These are phyloP conservation scores for Perithous albicinctus DNA, from an alignment of 2,888 invertebrate species.

Conservation along the genomic window DNA sequence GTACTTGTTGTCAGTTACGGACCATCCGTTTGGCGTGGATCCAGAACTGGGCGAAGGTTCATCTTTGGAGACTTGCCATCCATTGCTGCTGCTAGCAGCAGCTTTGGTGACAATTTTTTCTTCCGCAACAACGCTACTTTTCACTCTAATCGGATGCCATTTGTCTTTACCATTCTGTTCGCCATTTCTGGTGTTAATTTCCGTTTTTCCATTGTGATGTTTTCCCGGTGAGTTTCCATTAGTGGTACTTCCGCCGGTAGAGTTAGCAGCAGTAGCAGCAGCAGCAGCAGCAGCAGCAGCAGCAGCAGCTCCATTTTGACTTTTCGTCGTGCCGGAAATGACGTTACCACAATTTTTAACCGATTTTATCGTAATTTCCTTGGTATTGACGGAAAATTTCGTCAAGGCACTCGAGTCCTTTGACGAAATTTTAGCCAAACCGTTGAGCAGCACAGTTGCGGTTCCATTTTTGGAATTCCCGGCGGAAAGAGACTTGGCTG, in stretches of 20 bases:
- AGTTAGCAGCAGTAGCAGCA: too few species aligned
- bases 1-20: slow-evolving; percentile 81
- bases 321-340: slow-evolving; percentile 24
- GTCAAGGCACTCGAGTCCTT: slow-evolving; percentile 65
- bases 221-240: slow-evolving; percentile 52
- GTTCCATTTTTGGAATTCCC: slow-evolving; percentile 49
- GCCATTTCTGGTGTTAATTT: slow-evolving; percentile 71
- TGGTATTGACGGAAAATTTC: slow-evolving; percentile 55
- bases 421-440: slow-evolving; percentile 36
- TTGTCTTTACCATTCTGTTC: slow-evolving; percentile 77
- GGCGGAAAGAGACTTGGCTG: not conserved
- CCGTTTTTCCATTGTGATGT: slow-evolving; percentile 77
- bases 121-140: slow-evolving; percentile 72
- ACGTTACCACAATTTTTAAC: slow-evolving; percentile 22
- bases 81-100: slow-evolving; percentile 77
- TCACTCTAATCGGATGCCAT: slow-evolving; percentile 76
- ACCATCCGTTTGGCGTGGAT: slow-evolving; percentile 81
- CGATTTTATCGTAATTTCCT: slow-evolving; percentile 34
- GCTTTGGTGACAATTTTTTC: slow-evolving; percentile 80
- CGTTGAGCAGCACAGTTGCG: slow-evolving; percentile 30
- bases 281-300: not conserved
- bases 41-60: slow-evolving; percentile 77
- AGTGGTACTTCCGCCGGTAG: slow-evolving; percentile 11
- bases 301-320: slow-evolving; percentile 19
- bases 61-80: slow-evolving; percentile 81